These are phyloP conservation scores for Characodon lateralis DNA, from an alignment of 2,797 vertebrate genomes.

Conservation along the genomic window DNA sequence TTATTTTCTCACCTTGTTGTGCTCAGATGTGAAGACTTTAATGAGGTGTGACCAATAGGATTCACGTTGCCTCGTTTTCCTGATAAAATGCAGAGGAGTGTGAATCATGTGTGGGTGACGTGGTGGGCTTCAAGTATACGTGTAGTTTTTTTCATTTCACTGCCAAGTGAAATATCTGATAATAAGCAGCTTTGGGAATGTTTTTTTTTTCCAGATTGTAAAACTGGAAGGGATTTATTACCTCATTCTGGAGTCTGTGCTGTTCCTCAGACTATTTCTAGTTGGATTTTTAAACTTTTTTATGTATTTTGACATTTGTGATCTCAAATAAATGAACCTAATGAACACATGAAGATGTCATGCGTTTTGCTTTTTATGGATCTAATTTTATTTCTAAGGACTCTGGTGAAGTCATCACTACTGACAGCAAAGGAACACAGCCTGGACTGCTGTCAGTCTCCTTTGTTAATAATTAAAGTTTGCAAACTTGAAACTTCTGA, in stretches of 20 bases:
- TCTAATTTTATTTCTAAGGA: not conserved
- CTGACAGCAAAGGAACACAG: not conserved
- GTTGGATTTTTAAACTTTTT: not conserved
- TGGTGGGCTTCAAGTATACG: constrained; percentile 4
- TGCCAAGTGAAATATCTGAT: not conserved
- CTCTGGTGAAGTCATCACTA: not conserved
- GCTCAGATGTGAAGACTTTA: constrained; percentile 12
- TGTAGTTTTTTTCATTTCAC: not conserved
- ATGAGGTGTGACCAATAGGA: constrained; percentile 3
- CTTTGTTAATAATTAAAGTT: no score
- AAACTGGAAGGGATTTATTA: not conserved
- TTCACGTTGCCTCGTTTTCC: not conserved
- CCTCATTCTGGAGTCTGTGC: not conserved
- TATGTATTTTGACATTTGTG: not conserved
- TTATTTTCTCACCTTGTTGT: constrained; percentile 10
- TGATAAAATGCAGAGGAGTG: constrained; percentile 4
- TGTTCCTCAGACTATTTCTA: not conserved
- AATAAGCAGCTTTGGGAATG: not conserved
- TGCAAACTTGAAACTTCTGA: no score
- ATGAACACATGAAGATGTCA: no score
- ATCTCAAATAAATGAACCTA: not conserved
- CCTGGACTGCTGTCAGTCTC: no score
- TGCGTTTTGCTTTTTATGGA: not conserved
- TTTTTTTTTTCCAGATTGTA: not conserved
- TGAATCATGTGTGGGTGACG: constrained; percentile 24